Base-by-base conservation (phyloP, 1,140 invertebrate genomes). In the Phymorhynchus buccinoides region DNA sequence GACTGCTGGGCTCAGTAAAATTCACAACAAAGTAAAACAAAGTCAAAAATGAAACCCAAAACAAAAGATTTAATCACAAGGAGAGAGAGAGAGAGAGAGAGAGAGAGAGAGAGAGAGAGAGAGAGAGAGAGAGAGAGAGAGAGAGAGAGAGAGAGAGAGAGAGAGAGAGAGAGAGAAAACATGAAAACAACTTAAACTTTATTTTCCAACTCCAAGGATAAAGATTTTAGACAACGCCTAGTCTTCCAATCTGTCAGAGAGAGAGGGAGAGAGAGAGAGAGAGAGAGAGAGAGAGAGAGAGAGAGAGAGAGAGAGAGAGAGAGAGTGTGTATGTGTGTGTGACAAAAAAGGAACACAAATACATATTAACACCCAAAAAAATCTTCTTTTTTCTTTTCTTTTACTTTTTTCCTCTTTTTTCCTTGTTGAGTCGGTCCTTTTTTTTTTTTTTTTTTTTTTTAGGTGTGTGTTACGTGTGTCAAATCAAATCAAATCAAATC, bases 361-460 rank as follows among this genome's bases (percentile, higher is more conserved):
- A 32, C 32, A 32, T n/a, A n/a, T n/a, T n/a, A n/a, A n/a, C n/a
- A n/a, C n/a, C n/a, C n/a, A n/a, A n/a, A n/a, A n/a, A n/a, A n/a
- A 4, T 68, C 7, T 68, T 35, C 37, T 73, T 35, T 35, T 73
- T 32, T 73, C 71, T 35, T 35, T 27, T 35, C 16, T 32, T 35
- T 73, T 73, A 22, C 14, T 73, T 73, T 35, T 73, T 35, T 35
- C 3, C 22, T 73, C 7, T 73, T 73, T 35, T 6, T 73, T 35
- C 16, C 6, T 73, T 73, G 7, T 35, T 73, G 71, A 0, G 27
- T 56, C 12, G 12, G 12, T 56, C 12, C 27, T 56, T 56, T n/a
- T 68, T 68, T 68, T 68, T 68, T 68, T 68, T 7, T 68, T 68
- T 7, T 68, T 68, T 7, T 68, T 68, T 68, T 68, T 68, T 68